Percentiles rank a stretch among this genome's conserved stretches.
Evolutionary conservation across 2,113 vertebrate species (phyloP).

Genomic region (Rhinolophus ferrumequinum): DNA sequence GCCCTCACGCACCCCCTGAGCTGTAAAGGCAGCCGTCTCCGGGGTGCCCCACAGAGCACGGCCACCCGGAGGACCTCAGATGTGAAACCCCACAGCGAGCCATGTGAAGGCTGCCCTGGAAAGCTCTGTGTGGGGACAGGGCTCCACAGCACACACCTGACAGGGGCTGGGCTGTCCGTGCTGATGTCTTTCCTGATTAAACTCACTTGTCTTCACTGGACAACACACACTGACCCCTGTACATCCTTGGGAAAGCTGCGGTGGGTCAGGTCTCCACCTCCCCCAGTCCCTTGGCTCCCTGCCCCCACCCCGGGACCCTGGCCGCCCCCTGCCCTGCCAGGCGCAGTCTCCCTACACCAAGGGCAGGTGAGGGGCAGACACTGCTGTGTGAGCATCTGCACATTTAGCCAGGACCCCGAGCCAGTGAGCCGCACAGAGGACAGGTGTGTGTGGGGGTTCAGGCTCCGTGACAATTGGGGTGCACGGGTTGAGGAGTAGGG

Average conservation of each 20-base stretch:
- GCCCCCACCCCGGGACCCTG: no score
- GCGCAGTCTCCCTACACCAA: no score
- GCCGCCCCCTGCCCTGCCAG: no score
- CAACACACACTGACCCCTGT: not conserved
- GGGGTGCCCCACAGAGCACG: not conserved
- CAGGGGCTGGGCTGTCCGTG: not conserved
- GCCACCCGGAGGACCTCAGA: not conserved
- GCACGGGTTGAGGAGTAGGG: not conserved
- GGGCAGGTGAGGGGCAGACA: no score
- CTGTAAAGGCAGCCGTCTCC: not conserved
- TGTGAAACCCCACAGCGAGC: not conserved
- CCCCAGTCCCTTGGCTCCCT: no score
- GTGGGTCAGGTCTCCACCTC: not conserved
- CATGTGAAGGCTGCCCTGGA: not conserved
- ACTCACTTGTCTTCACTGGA: not conserved
- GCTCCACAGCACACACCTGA: not conserved
- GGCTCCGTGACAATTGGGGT: not conserved
- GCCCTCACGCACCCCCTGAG: not conserved
- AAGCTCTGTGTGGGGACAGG: no score
- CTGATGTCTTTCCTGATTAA: not conserved
- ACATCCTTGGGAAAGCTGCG: not conserved
- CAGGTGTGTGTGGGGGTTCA: not conserved
- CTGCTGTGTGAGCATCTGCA: no score
- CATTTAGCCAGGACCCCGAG: not conserved
- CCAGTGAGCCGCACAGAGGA: not conserved